These are phyloP conservation scores for Ceyx melanurus DNA, from an alignment of 2,113 vertebrate genomes.

Conservation along the genomic window DNA sequence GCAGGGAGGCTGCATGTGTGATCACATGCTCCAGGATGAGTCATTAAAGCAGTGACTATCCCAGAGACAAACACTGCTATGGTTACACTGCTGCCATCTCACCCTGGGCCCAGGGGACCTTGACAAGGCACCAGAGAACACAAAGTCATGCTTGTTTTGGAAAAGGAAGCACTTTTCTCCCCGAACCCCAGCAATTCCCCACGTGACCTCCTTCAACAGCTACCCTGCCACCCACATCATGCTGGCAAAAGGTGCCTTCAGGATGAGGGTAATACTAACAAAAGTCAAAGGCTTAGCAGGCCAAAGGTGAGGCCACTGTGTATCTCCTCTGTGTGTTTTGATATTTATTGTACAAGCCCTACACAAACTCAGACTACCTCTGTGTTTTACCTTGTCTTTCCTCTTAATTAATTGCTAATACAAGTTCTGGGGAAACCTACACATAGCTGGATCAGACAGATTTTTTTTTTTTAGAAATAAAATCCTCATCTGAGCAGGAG, in stretches of 20 bases:
- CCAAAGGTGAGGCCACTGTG: neutral
- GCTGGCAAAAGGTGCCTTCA: neutral
- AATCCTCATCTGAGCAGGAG: neutral
- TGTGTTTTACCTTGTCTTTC: neutral
- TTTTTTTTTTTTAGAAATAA: neutral
- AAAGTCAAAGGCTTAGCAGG: neutral
- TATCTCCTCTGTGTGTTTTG: neutral
- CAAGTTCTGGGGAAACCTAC: neutral
- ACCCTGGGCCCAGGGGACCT: constrained; percentile 4
- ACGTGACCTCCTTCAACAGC: neutral
- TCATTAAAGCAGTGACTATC: constrained; percentile 53
- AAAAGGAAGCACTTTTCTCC: neutral
- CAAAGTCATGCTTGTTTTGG: neutral
- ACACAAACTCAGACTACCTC: neutral
- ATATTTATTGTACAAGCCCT: neutral
- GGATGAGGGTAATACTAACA: neutral
- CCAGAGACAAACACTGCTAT: constrained; percentile 56
- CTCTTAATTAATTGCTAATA: neutral
- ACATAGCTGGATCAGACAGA: neutral
- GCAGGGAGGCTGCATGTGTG: constrained; percentile 45
- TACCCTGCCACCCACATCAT: neutral
- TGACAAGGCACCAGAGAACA: constrained; percentile 21
- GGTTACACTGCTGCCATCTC: constrained; percentile 54
- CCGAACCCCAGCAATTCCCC: neutral
- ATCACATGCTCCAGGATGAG: constrained; percentile 53